Conservation (phyloP, 2,888 invertebrate species). For the Epinotia bilunana region DNA sequence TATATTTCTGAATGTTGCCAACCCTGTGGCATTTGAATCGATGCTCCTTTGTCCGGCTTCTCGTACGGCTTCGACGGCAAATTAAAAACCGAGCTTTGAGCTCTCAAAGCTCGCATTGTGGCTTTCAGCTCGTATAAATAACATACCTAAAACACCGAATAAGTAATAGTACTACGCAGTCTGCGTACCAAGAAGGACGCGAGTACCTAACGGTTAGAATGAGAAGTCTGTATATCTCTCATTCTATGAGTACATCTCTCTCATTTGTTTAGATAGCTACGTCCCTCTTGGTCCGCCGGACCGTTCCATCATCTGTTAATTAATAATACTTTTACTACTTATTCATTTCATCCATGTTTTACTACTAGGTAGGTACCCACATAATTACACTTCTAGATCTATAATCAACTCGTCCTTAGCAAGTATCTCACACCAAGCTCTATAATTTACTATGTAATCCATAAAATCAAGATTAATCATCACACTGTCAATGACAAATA, state of each 20-base stretch:
- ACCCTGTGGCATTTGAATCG: slow-evolving; percentile 58
- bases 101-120: slow-evolving; percentile 46
- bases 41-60: slow-evolving; percentile 66
- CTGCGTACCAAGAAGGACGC: too few species aligned
- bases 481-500: slow-evolving; percentile 26
- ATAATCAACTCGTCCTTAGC: slow-evolving; percentile 5
- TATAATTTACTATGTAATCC: slow-evolving; percentile 31
- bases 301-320: background rate
- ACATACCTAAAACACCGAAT: background rate
- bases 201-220: too few species aligned
- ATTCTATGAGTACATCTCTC: too few species aligned
- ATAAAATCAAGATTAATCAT: background rate
- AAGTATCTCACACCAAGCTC: slow-evolving; percentile 22
- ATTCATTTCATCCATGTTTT: too few species aligned
- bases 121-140: slow-evolving; percentile 26
- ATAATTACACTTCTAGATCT: background rate
- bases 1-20: slow-evolving; percentile 7
- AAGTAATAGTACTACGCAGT: too few species aligned
- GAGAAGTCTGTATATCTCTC: too few species aligned
- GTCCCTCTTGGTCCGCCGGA: too few species aligned
- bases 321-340: too few species aligned
- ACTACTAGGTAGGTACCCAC: too few species aligned
- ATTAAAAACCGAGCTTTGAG: slow-evolving; percentile 65
- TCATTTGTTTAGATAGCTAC: too few species aligned
- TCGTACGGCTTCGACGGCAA: slow-evolving; percentile 65